Base-by-base conservation (phyloP, 2,888 invertebrate genomes). In the Lasioglossum marginatum region DNA sequence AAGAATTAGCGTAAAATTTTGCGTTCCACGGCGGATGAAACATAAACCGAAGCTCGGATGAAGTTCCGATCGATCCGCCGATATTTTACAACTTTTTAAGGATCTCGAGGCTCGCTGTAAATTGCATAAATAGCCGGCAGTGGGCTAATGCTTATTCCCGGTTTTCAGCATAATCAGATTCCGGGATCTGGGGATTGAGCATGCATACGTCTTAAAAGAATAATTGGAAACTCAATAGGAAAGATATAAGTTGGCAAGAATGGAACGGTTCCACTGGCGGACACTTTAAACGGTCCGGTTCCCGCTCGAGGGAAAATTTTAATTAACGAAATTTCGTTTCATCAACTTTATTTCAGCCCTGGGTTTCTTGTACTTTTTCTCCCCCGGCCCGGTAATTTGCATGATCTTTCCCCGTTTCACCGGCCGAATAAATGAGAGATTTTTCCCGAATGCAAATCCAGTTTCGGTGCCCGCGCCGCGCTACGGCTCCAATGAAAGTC, bases 391-490 rank as follows among this genome's bases (percentile, higher is more conserved):
- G 57, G 74, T 76, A 85, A 88, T 88, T 88, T 88, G 80, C 87
- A 87, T 87, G 87, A 87, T 87, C 87, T 86, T 81, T 70, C 43
- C 78, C 27, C 83, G n/a, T 57, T 37, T 52, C 79, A 45, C 80
- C 8, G 43, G 63, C 6, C 78, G 79, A 76, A 86, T 87, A 86
- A 88, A 87, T 86, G 88, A 84, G 87, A 88, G 88, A 87, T 84
- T 88, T 87, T 63, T 81, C 75, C 43, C 52, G 81, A 84, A 88
- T 87, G 87, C 83, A 88, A 88, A 89, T 88, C 84, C 77, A 37
- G 77, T 60, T 76, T 78, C 70, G 87, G 73, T 83, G 77, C 16
- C 71, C 71, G 81, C 8, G n/a, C 57, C n/a, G 83, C 87, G 87
- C 87, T 77, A 78, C 45, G 45, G 76, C 73, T 37, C 82, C 80